A percentile compares a stretch with the other conserved stretches of the same genome.
Conservation (phyloP, 2,113 vertebrate species). For the Podarcis cretensis region DNA sequence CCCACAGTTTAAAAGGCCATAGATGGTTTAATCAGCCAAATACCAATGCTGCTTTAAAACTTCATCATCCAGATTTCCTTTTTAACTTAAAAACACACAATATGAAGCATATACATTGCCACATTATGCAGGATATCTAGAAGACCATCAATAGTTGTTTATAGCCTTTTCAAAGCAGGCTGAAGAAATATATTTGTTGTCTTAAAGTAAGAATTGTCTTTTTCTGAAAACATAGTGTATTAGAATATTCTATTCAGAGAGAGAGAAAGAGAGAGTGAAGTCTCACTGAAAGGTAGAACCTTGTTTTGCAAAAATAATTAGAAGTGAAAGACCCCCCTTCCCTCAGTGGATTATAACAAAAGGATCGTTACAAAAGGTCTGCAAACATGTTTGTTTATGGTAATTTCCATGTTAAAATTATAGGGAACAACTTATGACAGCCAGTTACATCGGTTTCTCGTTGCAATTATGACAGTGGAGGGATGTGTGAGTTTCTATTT, state of each 20-base stretch:
- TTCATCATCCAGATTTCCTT: background rate
- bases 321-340: too few species aligned
- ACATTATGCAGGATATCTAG: background rate
- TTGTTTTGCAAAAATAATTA: background rate
- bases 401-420: background rate
- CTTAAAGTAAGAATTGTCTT: background rate
- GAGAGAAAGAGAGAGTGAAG: too few species aligned
- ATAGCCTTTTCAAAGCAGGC: constrained; percentile 22
- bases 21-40: background rate
- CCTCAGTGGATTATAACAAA: too few species aligned
- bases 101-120: constrained; percentile 16
- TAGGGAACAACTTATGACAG: background rate
- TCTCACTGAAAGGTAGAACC: background rate
- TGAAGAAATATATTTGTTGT: background rate
- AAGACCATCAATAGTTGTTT: constrained; percentile 11
- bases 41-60: constrained; percentile 10
- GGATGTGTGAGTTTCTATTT: background rate
- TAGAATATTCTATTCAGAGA: background rate
- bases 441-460: background rate
- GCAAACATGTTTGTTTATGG: too few species aligned
- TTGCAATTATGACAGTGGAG: background rate
- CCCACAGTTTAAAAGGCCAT: too few species aligned
- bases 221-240: background rate
- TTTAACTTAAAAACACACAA: background rate
- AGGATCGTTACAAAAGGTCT: too few species aligned